These are phyloP conservation scores for Telmatherina bonti DNA, from an alignment of 2,797 vertebrate species.

Conservation along the genomic window DNA sequence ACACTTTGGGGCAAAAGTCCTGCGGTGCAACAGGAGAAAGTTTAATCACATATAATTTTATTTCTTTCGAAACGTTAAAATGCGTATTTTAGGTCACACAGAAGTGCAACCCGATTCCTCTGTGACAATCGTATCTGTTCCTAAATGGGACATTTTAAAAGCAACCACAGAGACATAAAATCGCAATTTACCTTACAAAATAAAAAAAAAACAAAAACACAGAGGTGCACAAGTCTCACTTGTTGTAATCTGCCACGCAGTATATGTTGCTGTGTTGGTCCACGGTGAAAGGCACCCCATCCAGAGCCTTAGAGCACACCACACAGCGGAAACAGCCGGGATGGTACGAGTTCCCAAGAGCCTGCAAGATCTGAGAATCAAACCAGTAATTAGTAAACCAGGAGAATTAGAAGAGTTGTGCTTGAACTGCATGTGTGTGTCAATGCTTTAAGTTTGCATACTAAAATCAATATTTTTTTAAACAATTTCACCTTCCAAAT, in stretches of 20 bases:
- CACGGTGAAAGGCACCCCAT: slow-evolving; percentile 91
- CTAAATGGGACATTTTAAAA: neutral
- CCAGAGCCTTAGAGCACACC: slow-evolving; percentile 90
- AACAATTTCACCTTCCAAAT: too few relatives aligned
- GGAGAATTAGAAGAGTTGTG: neutral
- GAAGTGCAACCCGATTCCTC: neutral
- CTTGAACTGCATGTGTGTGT: neutral
- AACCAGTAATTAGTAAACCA: rapidly evolving
- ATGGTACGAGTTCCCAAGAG: slow-evolving; percentile 90
- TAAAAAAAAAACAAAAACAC: neutral
- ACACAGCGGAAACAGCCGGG: slow-evolving; percentile 91
- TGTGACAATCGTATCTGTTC: neutral
- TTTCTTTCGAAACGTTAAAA: too few relatives aligned
- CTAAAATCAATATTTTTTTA: too few relatives aligned
- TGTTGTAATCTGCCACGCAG: slow-evolving; percentile 92
- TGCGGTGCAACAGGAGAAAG: slow-evolving; percentile 54
- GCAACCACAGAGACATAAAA: neutral
- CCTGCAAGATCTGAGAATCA: slow-evolving; percentile 87
- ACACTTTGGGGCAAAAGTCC: slow-evolving; percentile 91
- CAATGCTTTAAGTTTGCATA: neutral
- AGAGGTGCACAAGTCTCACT: slow-evolving; percentile 70
- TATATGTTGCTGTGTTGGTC: slow-evolving; percentile 92
- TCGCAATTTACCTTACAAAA: too few relatives aligned
- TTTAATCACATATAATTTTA: too few relatives aligned
- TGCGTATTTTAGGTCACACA: neutral